Conservation (phyloP, 1,140 invertebrate species). For the Zaprionus camerounensis region DNA sequence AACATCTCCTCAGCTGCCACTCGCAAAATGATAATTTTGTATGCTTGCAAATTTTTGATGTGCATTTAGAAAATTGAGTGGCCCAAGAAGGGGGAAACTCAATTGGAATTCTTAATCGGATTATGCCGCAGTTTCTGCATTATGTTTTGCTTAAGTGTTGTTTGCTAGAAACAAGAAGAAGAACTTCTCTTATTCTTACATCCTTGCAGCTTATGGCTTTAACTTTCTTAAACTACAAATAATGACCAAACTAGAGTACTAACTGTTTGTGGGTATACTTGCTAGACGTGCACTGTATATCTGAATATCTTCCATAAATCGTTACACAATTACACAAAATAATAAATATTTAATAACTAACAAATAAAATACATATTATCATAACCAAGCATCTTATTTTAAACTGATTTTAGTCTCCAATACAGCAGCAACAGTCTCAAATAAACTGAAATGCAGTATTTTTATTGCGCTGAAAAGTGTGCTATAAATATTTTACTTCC, state of each 20-base stretch:
- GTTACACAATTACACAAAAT: too few relatives aligned
- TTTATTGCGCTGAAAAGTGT: constrained; percentile 4
- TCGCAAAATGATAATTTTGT: not conserved
- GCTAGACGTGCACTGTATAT: too few relatives aligned
- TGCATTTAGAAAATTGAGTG: constrained; percentile 2
- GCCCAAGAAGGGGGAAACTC: not conserved
- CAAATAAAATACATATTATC: too few relatives aligned
- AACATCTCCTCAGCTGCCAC: constrained; percentile 11
- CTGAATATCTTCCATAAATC: too few relatives aligned
- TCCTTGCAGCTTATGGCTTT: not conserved
- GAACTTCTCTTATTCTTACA: not conserved
- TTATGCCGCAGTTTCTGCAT: constrained; percentile 3
- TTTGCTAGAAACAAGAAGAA: not conserved
- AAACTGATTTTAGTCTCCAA: not conserved
- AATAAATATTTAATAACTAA: too few relatives aligned
- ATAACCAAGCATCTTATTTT: too few relatives aligned
- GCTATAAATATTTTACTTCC: not conserved
- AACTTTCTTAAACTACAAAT: too few relatives aligned
- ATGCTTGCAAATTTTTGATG: not conserved
- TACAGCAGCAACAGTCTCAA: not conserved
- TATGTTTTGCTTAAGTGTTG: not conserved
- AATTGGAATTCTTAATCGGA: constrained; percentile 4
- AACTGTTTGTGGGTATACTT: too few relatives aligned
- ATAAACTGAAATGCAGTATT: not conserved
- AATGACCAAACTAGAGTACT: too few relatives aligned